Evolutionary conservation across 2,113 vertebrate species (phyloP).

Genomic region (Pseudonaja textilis): DNA sequence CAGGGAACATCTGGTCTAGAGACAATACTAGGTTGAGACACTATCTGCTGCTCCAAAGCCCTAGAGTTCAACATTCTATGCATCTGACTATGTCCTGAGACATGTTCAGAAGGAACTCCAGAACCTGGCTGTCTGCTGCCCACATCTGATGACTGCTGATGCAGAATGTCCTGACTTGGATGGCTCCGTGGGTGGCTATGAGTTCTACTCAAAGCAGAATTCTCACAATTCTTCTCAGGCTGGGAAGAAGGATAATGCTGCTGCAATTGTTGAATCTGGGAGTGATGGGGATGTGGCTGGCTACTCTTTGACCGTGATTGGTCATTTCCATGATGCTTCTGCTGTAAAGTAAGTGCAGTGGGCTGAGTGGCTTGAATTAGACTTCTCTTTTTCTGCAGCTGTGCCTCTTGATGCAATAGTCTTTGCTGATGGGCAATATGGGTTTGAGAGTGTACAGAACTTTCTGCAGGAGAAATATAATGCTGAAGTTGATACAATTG

Average conservation of each 20-base stretch:
- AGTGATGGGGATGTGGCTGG: conserved; percentile 76
- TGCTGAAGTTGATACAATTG: conserved; percentile 93
- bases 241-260: conserved; percentile 86
- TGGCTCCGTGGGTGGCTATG: conserved; percentile 79
- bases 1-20: conserved; percentile 87
- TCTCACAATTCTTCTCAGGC: conserved; percentile 91
- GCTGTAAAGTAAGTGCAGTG: conserved; percentile 82
- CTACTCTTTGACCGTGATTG: conserved; percentile 71
- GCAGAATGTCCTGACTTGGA: conserved; percentile 77
- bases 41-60: conserved; percentile 90
- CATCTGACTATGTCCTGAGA: conserved; percentile 79
- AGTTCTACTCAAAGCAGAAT: conserved; percentile 74
- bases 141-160: conserved; percentile 77
- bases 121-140: conserved; percentile 76
- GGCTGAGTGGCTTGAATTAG: conserved; percentile 82
- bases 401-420: conserved; percentile 86
- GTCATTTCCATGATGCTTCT: conserved; percentile 84
- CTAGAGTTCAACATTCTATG: conserved; percentile 91
- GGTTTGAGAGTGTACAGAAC: conserved; percentile 69
- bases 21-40: conserved; percentile 84
- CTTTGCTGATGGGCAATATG: conserved; percentile 86
- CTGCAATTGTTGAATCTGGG: conserved; percentile 80
- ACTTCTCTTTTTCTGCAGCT: conserved; percentile 91
- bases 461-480: conserved; percentile 84
- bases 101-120: conserved; percentile 67